Conservation (phyloP, 2,113 vertebrate species). For the Ctenomys sociabilis region DNA sequence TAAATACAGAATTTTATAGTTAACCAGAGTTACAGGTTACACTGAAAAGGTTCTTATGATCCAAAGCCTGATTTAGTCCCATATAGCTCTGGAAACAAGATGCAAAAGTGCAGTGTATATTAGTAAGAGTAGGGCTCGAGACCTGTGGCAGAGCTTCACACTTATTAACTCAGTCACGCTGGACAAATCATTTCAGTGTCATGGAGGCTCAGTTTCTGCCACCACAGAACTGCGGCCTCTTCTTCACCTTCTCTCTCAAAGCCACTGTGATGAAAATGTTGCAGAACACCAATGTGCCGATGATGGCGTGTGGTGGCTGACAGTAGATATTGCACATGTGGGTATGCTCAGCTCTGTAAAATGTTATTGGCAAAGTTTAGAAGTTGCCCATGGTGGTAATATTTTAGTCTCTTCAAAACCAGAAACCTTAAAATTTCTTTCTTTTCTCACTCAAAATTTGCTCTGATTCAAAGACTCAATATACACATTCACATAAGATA, state of each 20-base stretch:
- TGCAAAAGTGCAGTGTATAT: neutral
- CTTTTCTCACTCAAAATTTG: neutral
- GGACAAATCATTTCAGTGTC: neutral
- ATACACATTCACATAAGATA: conserved; percentile 9
- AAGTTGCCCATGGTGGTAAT: neutral
- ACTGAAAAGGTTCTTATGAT: neutral
- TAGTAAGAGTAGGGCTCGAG: neutral
- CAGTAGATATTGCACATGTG: neutral
- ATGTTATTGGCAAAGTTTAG: neutral
- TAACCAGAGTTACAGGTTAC: neutral
- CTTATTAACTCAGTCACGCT: neutral
- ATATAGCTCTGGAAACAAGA: neutral
- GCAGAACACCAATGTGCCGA: neutral
- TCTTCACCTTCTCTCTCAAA: neutral
- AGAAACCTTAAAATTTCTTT: neutral
- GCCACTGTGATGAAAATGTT: neutral
- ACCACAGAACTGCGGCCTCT: neutral
- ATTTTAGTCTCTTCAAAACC: neutral
- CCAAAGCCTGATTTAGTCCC: neutral
- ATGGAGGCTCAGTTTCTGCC: neutral
- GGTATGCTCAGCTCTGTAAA: neutral
- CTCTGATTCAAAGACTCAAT: neutral
- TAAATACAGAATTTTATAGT: neutral
- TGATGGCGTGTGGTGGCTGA: neutral
- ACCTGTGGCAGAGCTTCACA: neutral